Evolutionary conservation across 1,140 invertebrate genomes (phyloP).

Genomic region (Asobara japonica): DNA sequence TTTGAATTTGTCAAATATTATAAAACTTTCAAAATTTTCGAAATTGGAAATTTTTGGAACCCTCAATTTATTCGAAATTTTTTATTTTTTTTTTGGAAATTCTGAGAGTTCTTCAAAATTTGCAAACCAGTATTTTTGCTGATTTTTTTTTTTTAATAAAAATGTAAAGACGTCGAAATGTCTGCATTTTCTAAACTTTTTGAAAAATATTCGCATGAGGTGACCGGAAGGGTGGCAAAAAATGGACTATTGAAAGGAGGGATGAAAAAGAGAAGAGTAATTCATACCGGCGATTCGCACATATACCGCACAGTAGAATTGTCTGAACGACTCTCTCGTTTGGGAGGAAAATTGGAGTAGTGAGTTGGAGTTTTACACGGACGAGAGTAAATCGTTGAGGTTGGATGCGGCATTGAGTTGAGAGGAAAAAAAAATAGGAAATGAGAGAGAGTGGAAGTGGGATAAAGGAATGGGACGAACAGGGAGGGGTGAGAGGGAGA

Average conservation of each 20-base stretch:
- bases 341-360: constrained; percentile 17
- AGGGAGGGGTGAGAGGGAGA: background rate
- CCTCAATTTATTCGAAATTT: no score
- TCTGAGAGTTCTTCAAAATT: no score
- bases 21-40: no score
- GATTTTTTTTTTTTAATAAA: no score
- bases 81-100: no score
- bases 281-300: constrained; percentile 26
- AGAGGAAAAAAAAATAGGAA: background rate
- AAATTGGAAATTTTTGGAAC: no score
- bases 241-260: background rate
- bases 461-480: background rate
- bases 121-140: no score
- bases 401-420: constrained; percentile 13
- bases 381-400: constrained; percentile 28
- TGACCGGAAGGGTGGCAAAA: background rate
- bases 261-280: constrained; percentile 12
- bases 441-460: background rate
- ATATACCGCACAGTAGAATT: constrained; percentile 10
- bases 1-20: no score
- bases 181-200: background rate
- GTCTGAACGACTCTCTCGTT: constrained; percentile 8
- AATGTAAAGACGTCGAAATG: no score
- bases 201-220: background rate
- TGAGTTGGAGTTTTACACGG: constrained; percentile 19